Base-by-base conservation (phyloP, 1,140 invertebrate genomes). In the Macrobrachium nipponense region DNA sequence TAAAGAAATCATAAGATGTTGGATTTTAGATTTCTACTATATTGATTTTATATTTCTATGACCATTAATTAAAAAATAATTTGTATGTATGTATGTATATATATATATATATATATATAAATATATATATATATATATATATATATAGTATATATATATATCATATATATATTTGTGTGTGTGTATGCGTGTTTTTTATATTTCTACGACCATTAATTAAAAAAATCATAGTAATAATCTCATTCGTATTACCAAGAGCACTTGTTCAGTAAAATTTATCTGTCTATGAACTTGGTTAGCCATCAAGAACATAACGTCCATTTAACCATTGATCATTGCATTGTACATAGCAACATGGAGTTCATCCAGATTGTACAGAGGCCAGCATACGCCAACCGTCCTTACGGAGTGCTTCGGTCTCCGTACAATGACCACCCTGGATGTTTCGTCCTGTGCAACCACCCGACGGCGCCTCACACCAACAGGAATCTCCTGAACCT, bases 331-430 rank as follows among this genome's bases (percentile, higher is more conserved):
- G n/a, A 5, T 44, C 2, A 4, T 60, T 43, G 5, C 15, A n/a
- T 23, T 15, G 3, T 76, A 72, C 62, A 14, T 59, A 15, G 5
- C 43, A 60, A 5, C n/a, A 86, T 86, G 84, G 78, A 86, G 77
- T 86, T 79, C 68, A 86, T 86, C 8, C 84, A 86, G 61, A 86
- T 86, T 36, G 84, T 86, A 20, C 84, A 86, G 68, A 77, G 84
- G 10, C 84, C 84, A 44, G 64, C 84, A 0, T 86, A 73, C 77
- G 80, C 68, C 3, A 77, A 80, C 14, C 51, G 84, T 27, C 84
- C 84, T 5, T 86, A 86, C 43, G 76, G 76, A 58, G 23, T 80
- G n/a, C 66, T 86, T 7, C 66, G 84, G 5, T 86, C 84, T 15
- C 84, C 84, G 8, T 86, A 86, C 60, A 73, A 70, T 5, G 84